Conservation (phyloP, 2,888 invertebrate genomes). For the Bedellia somnulentella region DNA sequence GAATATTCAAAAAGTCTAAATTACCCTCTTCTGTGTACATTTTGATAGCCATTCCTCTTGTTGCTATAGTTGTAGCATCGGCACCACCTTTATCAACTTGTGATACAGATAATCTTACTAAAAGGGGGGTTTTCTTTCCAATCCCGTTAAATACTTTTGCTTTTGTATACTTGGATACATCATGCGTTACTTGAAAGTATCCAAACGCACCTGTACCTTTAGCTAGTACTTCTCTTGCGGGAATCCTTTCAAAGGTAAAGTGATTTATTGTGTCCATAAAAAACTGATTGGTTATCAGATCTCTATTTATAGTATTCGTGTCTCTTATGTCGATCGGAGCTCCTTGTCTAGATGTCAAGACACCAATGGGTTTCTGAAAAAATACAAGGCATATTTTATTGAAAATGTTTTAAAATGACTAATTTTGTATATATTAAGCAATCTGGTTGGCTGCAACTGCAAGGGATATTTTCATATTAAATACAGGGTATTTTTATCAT, state of each 20-base stretch:
- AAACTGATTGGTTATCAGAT: constrained; percentile 22
- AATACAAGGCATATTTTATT: too few species aligned
- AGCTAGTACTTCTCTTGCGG: constrained; percentile 89
- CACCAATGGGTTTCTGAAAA: constrained; percentile 19
- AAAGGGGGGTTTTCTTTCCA: constrained; percentile 61
- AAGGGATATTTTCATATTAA: too few species aligned
- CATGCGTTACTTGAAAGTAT: constrained; percentile 80
- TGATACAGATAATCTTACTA: constrained; percentile 60
- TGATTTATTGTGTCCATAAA: constrained; percentile 71
- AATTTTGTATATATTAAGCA: too few species aligned
- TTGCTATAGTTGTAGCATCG: constrained; percentile 41
- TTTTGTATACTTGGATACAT: constrained; percentile 65
- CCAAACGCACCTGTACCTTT: constrained; percentile 86
- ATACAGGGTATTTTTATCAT: too few species aligned
- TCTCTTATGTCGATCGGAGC: constrained; percentile 72
- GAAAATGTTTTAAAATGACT: too few species aligned
- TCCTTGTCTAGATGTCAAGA: constrained; percentile 70
- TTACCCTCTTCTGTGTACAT: constrained; percentile 25
- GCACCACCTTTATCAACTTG: constrained; percentile 66
- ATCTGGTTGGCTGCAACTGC: too few species aligned
- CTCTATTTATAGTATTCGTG: constrained; percentile 18
- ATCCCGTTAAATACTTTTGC: constrained; percentile 61
- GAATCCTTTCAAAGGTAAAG: constrained; percentile 81
- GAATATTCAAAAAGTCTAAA: constrained; percentile 31
- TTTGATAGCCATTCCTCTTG: constrained; percentile 41